These are phyloP conservation scores for Romanogobio albipinnatus DNA, from an alignment of 2,113 vertebrate genomes.

Conservation along the genomic window DNA sequence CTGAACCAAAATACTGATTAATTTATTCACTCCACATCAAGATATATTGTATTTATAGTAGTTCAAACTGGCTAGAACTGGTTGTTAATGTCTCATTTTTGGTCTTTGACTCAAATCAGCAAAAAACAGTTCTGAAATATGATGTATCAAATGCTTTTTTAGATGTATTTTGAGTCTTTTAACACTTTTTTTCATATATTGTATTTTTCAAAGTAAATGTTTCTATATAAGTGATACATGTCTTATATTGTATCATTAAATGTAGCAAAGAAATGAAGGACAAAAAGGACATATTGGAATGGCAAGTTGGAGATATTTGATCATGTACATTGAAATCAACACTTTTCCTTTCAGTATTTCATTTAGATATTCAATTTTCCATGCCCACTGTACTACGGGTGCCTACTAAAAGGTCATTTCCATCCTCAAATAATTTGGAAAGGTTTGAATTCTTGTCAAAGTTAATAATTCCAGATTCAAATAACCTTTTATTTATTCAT, in stretches of 20 bases:
- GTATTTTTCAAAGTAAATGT: neutral
- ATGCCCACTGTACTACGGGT: neutral
- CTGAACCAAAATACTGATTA: neutral
- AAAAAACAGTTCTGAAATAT: constrained; percentile 1
- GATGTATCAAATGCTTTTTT: constrained; percentile 4
- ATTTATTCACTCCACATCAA: neutral
- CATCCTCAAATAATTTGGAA: constrained; percentile 16
- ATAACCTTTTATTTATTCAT: constrained; percentile 38
- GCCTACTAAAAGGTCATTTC: constrained; percentile 25
- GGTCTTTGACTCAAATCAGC: constrained; percentile 5
- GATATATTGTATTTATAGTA: constrained; percentile 14
- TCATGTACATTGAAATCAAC: neutral
- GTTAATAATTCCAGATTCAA: constrained; percentile 39
- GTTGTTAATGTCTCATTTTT: neutral
- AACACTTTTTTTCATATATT: neutral
- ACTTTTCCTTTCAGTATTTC: neutral
- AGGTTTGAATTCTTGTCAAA: constrained; percentile 33
- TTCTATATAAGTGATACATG: constrained; percentile 7
- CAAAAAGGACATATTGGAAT: neutral
- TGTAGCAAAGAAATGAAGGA: neutral
- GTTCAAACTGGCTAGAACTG: neutral
- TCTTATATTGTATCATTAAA: neutral
- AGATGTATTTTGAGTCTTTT: neutral
- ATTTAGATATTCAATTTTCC: neutral
- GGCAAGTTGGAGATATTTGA: neutral